Evolutionary conservation across 2,113 vertebrate species (phyloP), one percentile per base, ranked within the genome.

Genomic region (Marcusenius ussheri): DNA sequence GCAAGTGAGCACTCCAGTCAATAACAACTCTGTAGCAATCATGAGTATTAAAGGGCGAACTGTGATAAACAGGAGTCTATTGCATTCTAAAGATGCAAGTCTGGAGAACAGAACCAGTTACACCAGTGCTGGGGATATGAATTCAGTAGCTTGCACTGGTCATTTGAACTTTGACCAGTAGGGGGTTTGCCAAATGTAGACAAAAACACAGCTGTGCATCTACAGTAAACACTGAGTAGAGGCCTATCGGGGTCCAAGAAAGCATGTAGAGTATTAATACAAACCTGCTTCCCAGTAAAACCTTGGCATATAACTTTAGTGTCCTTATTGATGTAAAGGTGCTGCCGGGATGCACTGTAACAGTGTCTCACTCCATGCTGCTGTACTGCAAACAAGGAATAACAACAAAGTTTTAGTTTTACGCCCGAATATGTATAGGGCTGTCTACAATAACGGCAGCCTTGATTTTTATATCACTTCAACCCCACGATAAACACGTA

Each of bases 251-350:
- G 11, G 31, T 56, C 31, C 31, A 42, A 9, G 39, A 35, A 70
- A 51, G 5, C 53, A 10, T 46, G 19, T 21, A 74, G 3, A 24
- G 47, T 3, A 74, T 6, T 56, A 15, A 53, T 35, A 96, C 96
- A 4, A 93, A 99, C 98, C 98, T 99, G 98, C 93, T 99, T 99
- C 91, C 98, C 98, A 66, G 98, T 99, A 93, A 99, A 99, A 45
- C 98, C 98, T 88, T 99, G 98, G 93, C 98, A 99, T 94, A 99
- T 97, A 93, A 99, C 96, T 94, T 98, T 99, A 0, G 98, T 98
- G 92, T 94, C 94, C 95, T 97, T 98, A 94, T 93, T 94, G 90
- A 99, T 96, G 93, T 97, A 99, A 39, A 99, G 96, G 91, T 99
- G 95, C 93, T 97, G 96, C 93, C 98, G 96, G 2, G 97, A 93